phyloP scores from a whole-genome alignment of 1,140 invertebrate species.

The Lordiphosa mommai region DNA sequence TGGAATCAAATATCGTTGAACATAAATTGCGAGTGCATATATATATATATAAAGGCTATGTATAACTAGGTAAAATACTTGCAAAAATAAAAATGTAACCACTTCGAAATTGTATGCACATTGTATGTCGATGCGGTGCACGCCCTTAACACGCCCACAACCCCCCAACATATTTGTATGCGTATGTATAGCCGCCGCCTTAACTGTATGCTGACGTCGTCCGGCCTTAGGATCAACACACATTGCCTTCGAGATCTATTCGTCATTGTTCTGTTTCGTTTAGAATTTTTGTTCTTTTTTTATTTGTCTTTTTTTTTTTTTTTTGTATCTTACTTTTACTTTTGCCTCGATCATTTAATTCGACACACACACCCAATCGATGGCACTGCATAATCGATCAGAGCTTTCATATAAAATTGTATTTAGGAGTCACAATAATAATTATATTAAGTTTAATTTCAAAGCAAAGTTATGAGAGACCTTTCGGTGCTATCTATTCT shows the following conservation, averaged over 20 bases:
- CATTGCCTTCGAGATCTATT: constrained; percentile 50
- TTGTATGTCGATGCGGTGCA: constrained; percentile 4
- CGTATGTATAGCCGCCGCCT: background rate
- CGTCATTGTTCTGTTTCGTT: constrained; percentile 51
- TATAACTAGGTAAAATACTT: background rate
- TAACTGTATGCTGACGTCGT: constrained; percentile 36
- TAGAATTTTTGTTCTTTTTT: constrained; percentile 23
- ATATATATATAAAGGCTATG: background rate
- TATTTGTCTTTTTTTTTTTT: constrained; percentile 23
- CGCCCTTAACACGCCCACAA: constrained; percentile 18
- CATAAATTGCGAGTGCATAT: constrained; percentile 61
- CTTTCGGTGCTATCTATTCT: too few relatives aligned
- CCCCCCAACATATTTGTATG: background rate
- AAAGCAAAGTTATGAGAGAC: too few relatives aligned
- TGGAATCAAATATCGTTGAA: constrained; percentile 75
- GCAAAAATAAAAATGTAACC: background rate
- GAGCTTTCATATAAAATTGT: too few relatives aligned
- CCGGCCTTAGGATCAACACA: constrained; percentile 35
- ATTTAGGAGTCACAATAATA: too few relatives aligned
- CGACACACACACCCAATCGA: too few relatives aligned
- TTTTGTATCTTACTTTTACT: constrained; percentile 18
- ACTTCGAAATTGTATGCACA: background rate
- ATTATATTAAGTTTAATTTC: too few relatives aligned
- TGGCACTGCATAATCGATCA: too few relatives aligned
- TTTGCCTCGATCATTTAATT: too few relatives aligned